phyloP scores from a whole-genome alignment of 2,797 vertebrate species.

The Clarias laeviceps region DNA sequence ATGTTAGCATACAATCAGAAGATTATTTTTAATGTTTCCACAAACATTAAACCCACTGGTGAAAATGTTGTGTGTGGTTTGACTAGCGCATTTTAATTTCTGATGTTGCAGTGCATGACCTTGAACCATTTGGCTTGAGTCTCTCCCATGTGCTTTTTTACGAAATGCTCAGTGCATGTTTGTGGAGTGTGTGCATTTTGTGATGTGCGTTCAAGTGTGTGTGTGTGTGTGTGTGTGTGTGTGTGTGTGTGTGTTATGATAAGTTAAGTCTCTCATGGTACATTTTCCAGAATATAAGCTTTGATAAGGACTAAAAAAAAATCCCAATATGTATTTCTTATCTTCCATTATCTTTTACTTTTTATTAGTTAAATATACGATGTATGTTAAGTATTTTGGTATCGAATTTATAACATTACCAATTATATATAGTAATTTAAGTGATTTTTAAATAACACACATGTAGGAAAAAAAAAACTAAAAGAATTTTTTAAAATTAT shows the following conservation, averaged over 20 bases:
- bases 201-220: slow-evolving; percentile 48
- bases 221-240: slow-evolving; percentile 43
- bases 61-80: slow-evolving; percentile 52
- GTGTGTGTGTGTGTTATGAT: slow-evolving; percentile 16
- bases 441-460: background rate
- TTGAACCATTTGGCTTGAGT: slow-evolving; percentile 49
- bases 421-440: background rate
- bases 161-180: slow-evolving; percentile 65
- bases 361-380: background rate
- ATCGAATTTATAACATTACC: background rate
- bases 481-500: background rate
- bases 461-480: background rate
- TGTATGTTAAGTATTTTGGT: background rate
- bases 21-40: background rate
- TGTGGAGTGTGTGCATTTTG: slow-evolving; percentile 45
- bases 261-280: background rate
- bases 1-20: background rate
- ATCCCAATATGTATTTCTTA: background rate
- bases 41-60: background rate
- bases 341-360: background rate
- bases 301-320: background rate
- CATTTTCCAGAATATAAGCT: background rate
- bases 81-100: slow-evolving; percentile 53
- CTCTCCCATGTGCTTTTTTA: slow-evolving; percentile 48
- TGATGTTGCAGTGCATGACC: slow-evolving; percentile 73